Conservation (phyloP, 2,113 vertebrate genomes). For the Columba livia region DNA sequence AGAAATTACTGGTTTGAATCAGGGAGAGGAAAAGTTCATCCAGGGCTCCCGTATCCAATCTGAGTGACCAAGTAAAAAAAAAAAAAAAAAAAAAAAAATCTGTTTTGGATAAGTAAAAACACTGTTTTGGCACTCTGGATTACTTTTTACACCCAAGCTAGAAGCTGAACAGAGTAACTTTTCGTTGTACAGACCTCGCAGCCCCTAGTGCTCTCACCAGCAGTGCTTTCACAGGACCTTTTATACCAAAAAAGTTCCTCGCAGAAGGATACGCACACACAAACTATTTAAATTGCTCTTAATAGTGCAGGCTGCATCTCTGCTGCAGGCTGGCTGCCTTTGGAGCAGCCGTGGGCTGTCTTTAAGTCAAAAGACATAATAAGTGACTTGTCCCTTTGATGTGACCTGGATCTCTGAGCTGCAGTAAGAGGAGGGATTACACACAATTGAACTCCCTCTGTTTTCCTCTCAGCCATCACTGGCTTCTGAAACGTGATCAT, state of each 20-base stretch:
- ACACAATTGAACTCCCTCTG: not conserved
- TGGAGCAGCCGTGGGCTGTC: not conserved
- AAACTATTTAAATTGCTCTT: not conserved
- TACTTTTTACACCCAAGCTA: constrained; percentile 53
- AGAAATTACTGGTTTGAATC: constrained; percentile 41
- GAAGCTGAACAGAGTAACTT: constrained; percentile 23
- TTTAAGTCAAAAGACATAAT: not conserved
- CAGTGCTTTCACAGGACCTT: not conserved
- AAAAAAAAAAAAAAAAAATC: not conserved
- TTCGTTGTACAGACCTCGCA: not conserved
- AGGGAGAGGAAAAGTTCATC: constrained; percentile 35
- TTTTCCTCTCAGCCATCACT: not conserved
- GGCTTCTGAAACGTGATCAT: not conserved
- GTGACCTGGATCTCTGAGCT: not conserved
- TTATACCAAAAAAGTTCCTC: not conserved
- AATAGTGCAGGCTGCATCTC: not conserved
- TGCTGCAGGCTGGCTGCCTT: not conserved
- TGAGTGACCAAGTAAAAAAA: not conserved
- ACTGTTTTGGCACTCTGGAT: constrained; percentile 12
- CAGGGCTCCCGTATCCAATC: not conserved
- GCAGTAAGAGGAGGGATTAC: not conserved
- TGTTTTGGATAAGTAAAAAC: constrained; percentile 21
- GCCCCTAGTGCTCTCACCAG: not conserved
- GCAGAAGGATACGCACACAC: rapidly evolving
- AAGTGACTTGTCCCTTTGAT: not conserved